Evolutionary conservation across 1,140 invertebrate genomes (phyloP), one percentile per base, ranked within the genome.

Genomic region (Calliphora vicina): DNA sequence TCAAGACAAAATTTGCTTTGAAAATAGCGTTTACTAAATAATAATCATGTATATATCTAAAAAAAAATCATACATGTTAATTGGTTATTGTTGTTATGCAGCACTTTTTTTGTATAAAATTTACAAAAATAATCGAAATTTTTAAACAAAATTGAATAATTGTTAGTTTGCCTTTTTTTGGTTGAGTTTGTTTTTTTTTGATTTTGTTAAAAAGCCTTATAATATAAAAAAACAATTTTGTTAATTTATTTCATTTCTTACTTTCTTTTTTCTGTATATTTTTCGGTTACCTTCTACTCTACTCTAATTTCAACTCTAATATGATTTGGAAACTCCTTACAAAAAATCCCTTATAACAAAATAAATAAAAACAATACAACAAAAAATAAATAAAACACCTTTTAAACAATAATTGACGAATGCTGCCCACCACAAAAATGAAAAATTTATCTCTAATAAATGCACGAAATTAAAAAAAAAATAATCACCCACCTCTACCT

Each of bases 231-330:
- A 35, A 35, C 6, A 35, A 35, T 35, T 35, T 35, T 35, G 35
- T 35, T 35, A 29, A 35, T 76, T 76, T 76, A 20, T 76, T 76
- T 35, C 6, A 67, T 23, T 67, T 23, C 25, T 67, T 67, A 23
- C 20, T 67, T 67, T 67, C 61, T 67, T 35, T 76, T 76, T 35
- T 76, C 27, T 35, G 9, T 73, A 73, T 73, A 25, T 73, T 26
- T 25, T 73, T 73, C 27, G 71, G 27, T 67, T 67, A 67, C n/a
- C 61, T 29, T 35, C 73, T 76, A 76, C 73, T 76, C 73, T 76
- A 76, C 42, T 76, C 61, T 67, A 8, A 57, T 23, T 12, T 67
- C 61, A 29, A 76, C n/a, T n/a, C n/a, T n/a, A 43, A 35, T 35
- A 27, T 76, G 42, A n/a, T 43, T 76, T 76, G 73, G 73, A 20